These are phyloP conservation scores for Thinocorus orbignyianus DNA, from an alignment of 2,113 vertebrate genomes.

Conservation along the genomic window DNA sequence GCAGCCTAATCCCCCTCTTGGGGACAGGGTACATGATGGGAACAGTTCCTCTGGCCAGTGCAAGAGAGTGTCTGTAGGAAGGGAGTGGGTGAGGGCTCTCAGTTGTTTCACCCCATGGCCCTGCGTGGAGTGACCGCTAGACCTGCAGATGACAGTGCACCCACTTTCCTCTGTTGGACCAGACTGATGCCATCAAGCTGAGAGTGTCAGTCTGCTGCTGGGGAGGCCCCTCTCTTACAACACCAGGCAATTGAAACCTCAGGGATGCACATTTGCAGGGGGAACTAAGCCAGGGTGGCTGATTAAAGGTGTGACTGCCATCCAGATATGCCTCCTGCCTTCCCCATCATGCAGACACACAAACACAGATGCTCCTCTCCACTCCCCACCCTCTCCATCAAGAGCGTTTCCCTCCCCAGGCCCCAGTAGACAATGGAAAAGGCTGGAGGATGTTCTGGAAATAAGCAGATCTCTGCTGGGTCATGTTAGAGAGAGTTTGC, in stretches of 20 bases:
- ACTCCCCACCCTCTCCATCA: not conserved
- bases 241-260: not conserved
- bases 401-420: not conserved
- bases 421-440: not conserved
- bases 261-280: not conserved
- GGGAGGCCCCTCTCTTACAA: not conserved
- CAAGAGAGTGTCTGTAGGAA: not conserved
- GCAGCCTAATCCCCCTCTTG: not conserved
- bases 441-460: not conserved
- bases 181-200: not conserved
- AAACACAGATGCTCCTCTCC: not conserved
- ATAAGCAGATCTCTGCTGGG: not conserved
- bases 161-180: no score
- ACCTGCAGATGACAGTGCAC: not conserved
- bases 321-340: not conserved
- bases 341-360: not conserved
- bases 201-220: not conserved
- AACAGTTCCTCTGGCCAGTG: not conserved
- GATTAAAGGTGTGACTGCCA: not conserved
- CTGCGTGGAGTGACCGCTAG: rapidly evolving
- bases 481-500: not conserved
- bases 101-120: not conserved
- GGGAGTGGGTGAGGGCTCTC: not conserved
- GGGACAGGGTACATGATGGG: rapidly evolving
- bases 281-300: not conserved